Base-by-base conservation (phyloP, 2,888 invertebrate species). In the Spatulosminthurus flaviceps region DNA sequence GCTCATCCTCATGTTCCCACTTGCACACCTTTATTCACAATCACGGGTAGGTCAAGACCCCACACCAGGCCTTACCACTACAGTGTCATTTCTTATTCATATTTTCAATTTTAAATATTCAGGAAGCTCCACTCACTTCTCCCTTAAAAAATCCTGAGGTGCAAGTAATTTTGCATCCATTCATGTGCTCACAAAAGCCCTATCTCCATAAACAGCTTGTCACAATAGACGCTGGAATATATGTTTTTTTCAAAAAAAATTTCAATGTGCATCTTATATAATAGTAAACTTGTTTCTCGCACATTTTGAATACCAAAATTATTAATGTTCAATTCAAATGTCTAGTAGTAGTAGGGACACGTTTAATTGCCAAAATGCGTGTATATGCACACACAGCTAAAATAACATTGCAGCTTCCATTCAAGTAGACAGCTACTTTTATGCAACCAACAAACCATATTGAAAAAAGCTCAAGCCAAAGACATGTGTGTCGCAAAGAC, bases 371-470 rank as follows among this genome's bases (percentile, higher is more conserved):
- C 60, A 74, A 61, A 64, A 64, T 61, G 64, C 74, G 64, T 61
- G 74, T 64, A 34, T 34, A 64, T 60, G 64, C 13, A 61, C 61
- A 74, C n/a, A n/a, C n/a, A n/a, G n/a, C 34, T 64, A 74, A 64
- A 61, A 74, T 60, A 28, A n/a, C 61, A 60, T 73, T 73, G n/a
- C 43, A 28, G 72, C 19, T 34, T 70, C 21, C 42, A 51, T 72
- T 43, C 51, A 73, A 61, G 1, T 29, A n/a, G 29, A 2, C 22
- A 74, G 22, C n/a, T 74, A 21, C 34, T 74, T 42, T 43, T 21
- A 24, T 13, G 42, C n/a, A n/a, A n/a, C n/a, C n/a, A n/a, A n/a
- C n/a, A n/a, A n/a, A n/a, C n/a, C n/a, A n/a, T n/a, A n/a, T n/a
- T n/a, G n/a, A n/a, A n/a, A n/a, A n/a, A n/a, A n/a, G n/a, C n/a